A percentile compares a stretch with the other conserved stretches of the same genome.
These are phyloP conservation scores for Luperina nickerlii DNA, from an alignment of 2,888 invertebrate genomes.

Conservation along the genomic window DNA sequence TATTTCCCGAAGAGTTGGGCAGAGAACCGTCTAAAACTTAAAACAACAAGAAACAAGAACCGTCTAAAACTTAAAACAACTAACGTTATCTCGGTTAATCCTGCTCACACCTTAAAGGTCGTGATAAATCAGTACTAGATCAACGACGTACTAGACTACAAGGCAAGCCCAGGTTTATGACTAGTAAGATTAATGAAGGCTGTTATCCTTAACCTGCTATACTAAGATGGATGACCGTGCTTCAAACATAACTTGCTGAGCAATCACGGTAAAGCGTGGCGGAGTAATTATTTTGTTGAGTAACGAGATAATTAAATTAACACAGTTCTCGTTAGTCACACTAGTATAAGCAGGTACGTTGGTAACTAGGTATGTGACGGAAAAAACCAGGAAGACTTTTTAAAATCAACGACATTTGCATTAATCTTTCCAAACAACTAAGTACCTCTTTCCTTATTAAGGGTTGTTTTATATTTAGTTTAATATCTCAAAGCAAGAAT, in stretches of 20 bases:
- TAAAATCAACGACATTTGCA: neutral
- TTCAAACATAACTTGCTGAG: slow-evolving; percentile 16
- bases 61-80: neutral
- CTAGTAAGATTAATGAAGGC: slow-evolving; percentile 41
- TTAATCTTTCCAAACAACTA: neutral
- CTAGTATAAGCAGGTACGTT: neutral
- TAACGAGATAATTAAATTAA: neutral
- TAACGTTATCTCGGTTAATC: neutral
- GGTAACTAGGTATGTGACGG: neutral
- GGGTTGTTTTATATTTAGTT: neutral
- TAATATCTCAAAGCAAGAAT: neutral
- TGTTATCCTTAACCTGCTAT: slow-evolving; percentile 64
- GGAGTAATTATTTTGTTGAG: slow-evolving; percentile 28
- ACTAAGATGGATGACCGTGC: slow-evolving; percentile 38
- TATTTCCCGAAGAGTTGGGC: neutral
- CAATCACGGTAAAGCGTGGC: slow-evolving; percentile 1
- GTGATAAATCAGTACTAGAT: slow-evolving; percentile 40
- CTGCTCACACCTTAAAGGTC: slow-evolving; percentile 35
- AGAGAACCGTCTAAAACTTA: neutral
- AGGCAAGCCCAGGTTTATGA: slow-evolving; percentile 41
- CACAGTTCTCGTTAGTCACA: neutral
- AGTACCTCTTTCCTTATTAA: neutral
- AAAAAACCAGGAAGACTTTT: neutral
- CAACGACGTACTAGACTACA: slow-evolving; percentile 48
- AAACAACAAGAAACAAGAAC: neutral